Evolutionary conservation across 2,113 vertebrate genomes (phyloP), one percentile per base, ranked within the genome.

Genomic region (Gallinago jamesoni): DNA sequence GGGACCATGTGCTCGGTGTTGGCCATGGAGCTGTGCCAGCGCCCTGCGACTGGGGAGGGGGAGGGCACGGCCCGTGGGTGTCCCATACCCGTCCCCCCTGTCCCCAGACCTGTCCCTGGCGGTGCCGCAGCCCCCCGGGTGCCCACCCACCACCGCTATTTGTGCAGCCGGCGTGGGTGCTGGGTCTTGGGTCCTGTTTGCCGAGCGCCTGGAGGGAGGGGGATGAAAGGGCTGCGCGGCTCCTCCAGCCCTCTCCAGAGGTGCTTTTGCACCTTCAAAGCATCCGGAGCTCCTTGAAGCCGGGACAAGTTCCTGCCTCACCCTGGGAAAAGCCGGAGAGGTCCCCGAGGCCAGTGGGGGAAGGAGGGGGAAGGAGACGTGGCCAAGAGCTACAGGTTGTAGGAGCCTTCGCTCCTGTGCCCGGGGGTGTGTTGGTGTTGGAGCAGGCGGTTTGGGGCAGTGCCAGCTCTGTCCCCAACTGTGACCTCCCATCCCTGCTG

Each of bases 1-100:
- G 0, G 12, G 30, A 45, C 7, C 60, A 33, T 0, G 1, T 11
- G 7, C 21, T 30, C 0, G 0, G 31, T 1, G 8, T 59, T 13
- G 33, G 1, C 37, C 1, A 5, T 22, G 35, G 31, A 43, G 9
- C 47, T 2, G 11, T 10, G 70, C 62, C 79, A 59, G 20, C 1
- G 0, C 41, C 30, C 64, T 13, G 59, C 0, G 0, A 18, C n/a
- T 43, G 15, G 41, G 41, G 41, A 43, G 41, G 41, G 41, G 6
- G 41, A 12, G 41, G 11, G 13, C 19, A 31, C 8, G 19, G 8
- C 47, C n/a, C 5, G 0, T 13, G 43, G 48, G 70, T 1, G 11
- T 30, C 53, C 17, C 28, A 5, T 55, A 43, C 12, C 15, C 7
- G 8, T 28, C 28, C 53, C 28, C 41, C 24, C 10, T 10, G 8